Evolutionary conservation across 2,888 invertebrate genomes (phyloP), one percentile per base, ranked within the genome.

Genomic region (Metacarcinus magister): DNA sequence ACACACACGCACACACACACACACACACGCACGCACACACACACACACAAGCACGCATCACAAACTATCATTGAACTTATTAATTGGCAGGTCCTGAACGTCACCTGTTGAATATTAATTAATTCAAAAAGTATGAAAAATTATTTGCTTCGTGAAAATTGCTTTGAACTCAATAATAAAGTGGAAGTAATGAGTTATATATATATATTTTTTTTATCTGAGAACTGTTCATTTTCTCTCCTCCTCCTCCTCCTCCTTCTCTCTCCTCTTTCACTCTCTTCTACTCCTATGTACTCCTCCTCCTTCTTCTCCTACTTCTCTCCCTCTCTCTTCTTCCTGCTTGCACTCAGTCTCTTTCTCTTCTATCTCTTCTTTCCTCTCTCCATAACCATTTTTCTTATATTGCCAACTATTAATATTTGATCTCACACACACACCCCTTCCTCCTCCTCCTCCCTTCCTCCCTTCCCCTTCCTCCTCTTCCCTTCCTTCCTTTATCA

Each of bases 91-190:
- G 28, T 82, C 32, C 82, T 82, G 82, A 28, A 82, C 82, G 13
- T 13, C 82, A 32, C 82, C 82, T 32, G 82, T 82, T 32, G 82
- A 28, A 82, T 82, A 82, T 82, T 82, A 82, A 82, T 82, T 82
- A 82, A 8, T 13, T 32, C 32, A 32, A 82, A 82, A 4, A 8
- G 82, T 32, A 4, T 10, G 32, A 10, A 82, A 82, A 82, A 82
- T 82, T 32, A 82, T 32, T 32, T 23, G 32, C 82, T 13, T 82
- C 82, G 8, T 82, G 32, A 82, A 82, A 82, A 82, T 82, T 32
- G 32, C 82, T 82, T 32, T 82, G 28, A 32, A 32, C 32, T 82
- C 28, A 28, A 82, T 32, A 32, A 32, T 82, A 32, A 32, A 82
- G 32, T 32, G 32, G 7, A n/a, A 13, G 82, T 82, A 82, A 32